phyloP scores from a whole-genome alignment of 2,888 invertebrate species.

The Drosophila merina region DNA sequence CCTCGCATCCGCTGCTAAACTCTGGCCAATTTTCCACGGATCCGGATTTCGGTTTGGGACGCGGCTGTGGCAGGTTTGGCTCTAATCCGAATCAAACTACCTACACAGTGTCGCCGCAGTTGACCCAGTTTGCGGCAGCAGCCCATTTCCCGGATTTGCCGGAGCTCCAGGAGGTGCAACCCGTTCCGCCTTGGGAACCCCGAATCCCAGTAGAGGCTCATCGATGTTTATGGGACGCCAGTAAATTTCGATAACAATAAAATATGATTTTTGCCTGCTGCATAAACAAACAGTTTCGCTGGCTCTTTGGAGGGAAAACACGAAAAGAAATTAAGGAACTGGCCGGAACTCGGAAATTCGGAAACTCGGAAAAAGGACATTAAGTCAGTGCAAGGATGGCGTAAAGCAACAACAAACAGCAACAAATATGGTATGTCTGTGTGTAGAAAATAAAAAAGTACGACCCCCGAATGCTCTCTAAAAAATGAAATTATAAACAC shows the following conservation, averaged over 20 bases:
- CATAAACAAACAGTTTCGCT: constrained; percentile 22
- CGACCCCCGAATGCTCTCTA: constrained; percentile 23
- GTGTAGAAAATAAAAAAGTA: constrained; percentile 8
- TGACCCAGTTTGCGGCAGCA: neutral
- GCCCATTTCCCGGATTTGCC: neutral
- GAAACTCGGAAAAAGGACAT: constrained; percentile 26
- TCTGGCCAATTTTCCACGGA: constrained; percentile 1
- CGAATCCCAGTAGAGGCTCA: constrained; percentile 18
- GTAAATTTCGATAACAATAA: constrained; percentile 77
- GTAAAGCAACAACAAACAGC: constrained; percentile 38
- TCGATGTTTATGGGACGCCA: constrained; percentile 65
- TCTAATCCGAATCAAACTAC: neutral
- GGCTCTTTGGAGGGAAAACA: constrained; percentile 41
- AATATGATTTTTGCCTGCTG: constrained; percentile 70
- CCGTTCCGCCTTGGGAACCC: neutral
- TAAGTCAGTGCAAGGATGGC: constrained; percentile 35
- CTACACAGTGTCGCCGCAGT: neutral
- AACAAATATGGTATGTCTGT: constrained; percentile 12
- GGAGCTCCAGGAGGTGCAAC: neutral
- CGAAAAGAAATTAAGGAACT: constrained; percentile 75
- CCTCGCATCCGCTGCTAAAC: neutral
- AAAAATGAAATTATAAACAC: neutral
- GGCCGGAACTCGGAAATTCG: constrained; percentile 34
- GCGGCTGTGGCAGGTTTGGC: neutral
- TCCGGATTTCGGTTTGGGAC: neutral